phyloP scores from a whole-genome alignment of 2,113 vertebrate genomes.

The Ondatra zibethicus region DNA sequence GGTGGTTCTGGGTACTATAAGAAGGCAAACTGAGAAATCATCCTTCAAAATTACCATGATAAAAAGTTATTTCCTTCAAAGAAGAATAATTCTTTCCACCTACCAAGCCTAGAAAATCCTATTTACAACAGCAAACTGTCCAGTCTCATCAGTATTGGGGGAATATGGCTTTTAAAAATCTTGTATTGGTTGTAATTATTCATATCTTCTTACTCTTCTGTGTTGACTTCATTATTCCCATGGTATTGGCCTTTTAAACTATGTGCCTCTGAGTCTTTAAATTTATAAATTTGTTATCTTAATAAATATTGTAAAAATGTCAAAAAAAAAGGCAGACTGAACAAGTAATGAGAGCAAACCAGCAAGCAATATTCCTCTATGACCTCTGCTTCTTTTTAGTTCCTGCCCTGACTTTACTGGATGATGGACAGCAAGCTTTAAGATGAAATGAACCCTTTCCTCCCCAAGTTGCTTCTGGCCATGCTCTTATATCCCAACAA shows the following conservation, averaged over 20 bases:
- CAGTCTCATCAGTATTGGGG: too few species aligned
- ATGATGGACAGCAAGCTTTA: neutral
- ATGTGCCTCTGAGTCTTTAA: constrained; percentile 90
- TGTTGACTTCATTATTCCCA: constrained; percentile 87
- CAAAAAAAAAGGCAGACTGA: constrained; percentile 5
- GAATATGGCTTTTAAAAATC: too few species aligned
- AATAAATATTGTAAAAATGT: constrained; percentile 91
- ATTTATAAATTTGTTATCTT: constrained; percentile 90
- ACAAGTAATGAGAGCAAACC: neutral
- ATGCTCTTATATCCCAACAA: neutral
- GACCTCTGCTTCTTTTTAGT: neutral
- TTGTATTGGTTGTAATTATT: too few species aligned
- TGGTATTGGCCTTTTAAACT: constrained; percentile 88
- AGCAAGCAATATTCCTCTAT: neutral
- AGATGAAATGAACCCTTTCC: neutral
- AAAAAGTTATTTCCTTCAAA: too few species aligned
- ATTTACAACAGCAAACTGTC: too few species aligned
- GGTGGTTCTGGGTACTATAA: neutral
- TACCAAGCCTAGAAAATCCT: too few species aligned
- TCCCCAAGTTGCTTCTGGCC: neutral
- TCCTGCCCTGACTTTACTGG: neutral
- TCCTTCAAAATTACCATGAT: too few species aligned
- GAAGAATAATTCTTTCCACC: too few species aligned
- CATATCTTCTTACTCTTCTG: too few species aligned
- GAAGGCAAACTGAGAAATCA: too few species aligned